These are phyloP conservation scores for Myotis vivesi DNA, from an alignment of 2,797 vertebrate genomes.

Conservation along the genomic window DNA sequence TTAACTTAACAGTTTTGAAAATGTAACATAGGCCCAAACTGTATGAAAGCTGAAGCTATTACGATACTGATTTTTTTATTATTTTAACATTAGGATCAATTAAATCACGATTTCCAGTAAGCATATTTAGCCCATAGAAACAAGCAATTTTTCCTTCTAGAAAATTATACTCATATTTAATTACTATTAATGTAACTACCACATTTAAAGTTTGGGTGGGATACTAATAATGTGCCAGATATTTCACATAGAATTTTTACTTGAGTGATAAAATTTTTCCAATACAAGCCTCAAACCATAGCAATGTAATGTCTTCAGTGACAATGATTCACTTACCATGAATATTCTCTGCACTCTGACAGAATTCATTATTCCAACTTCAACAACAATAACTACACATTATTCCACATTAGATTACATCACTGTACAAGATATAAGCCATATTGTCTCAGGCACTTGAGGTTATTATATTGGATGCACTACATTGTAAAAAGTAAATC, in stretches of 20 bases:
- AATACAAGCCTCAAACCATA: neutral
- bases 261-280: neutral
- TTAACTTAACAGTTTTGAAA: neutral
- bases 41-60: neutral
- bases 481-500: neutral
- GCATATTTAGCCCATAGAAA: neutral
- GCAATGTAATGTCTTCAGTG: fast-evolving
- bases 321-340: neutral
- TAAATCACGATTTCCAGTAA: conserved; percentile 26
- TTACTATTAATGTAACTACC: neutral
- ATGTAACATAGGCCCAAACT: neutral
- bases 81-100: neutral
- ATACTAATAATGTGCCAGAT: neutral
- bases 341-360: conserved; percentile 45
- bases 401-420: neutral
- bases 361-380: conserved; percentile 22
- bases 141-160: neutral
- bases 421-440: neutral
- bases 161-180: conserved; percentile 7
- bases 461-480: fast-evolving
- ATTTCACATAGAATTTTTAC: conserved; percentile 16
- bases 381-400: neutral
- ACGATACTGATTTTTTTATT: neutral
- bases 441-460: neutral
- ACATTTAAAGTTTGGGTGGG: neutral